phyloP scores from a whole-genome alignment of 2,888 invertebrate genomes.

The Scotopteryx bipunctaria region DNA sequence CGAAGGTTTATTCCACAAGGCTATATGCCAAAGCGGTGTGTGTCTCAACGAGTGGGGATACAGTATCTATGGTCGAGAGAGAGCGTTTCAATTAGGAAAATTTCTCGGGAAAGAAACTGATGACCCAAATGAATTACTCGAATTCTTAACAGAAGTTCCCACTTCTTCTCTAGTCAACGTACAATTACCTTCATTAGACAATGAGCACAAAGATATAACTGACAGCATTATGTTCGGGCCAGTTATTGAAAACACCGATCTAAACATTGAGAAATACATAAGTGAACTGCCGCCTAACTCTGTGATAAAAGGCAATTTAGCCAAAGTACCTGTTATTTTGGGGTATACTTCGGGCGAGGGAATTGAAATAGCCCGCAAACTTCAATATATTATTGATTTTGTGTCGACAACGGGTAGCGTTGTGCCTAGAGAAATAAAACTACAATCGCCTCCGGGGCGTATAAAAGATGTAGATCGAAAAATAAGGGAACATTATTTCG shows the following conservation, averaged over 20 bases:
- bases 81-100: conserved; percentile 73
- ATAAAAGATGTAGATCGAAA: conserved; percentile 51
- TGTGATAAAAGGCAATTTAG: conserved; percentile 55
- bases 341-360: conserved; percentile 76
- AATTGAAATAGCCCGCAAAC: conserved; percentile 66
- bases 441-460: conserved; percentile 53
- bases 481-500: conserved; percentile 67
- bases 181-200: conserved; percentile 57
- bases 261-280: conserved; percentile 60
- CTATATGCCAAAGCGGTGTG: conserved; percentile 78
- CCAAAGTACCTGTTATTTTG: conserved; percentile 67
- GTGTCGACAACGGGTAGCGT: conserved; percentile 55
- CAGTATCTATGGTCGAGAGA: conserved; percentile 59
- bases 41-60: conserved; percentile 75
- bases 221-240: conserved; percentile 70
- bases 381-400: conserved; percentile 46
- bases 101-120: conserved; percentile 68
- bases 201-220: conserved; percentile 54
- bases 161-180: conserved; percentile 60
- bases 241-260: conserved; percentile 65
- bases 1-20: conserved; percentile 69
- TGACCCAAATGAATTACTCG: conserved; percentile 60
- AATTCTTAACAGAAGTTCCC: conserved; percentile 61
- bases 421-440: conserved; percentile 71
- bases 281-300: conserved; percentile 55